Evolutionary conservation across 2,797 vertebrate species (phyloP), one percentile per base, ranked within the genome.

Genomic region (Sebastes alutus): DNA sequence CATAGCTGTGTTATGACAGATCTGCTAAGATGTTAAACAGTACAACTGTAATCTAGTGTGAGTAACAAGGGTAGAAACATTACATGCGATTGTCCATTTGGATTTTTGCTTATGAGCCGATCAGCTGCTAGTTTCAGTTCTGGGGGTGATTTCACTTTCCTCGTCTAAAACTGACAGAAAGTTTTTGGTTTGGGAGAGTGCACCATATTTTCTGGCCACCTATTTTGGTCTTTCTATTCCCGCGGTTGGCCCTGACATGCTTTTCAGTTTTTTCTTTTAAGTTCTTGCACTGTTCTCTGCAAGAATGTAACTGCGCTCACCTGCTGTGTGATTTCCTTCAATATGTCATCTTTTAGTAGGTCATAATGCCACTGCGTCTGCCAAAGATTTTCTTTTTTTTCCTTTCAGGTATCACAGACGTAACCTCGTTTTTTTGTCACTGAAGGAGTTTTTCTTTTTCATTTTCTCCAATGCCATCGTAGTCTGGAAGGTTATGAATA

Each of bases 311-410:
- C 62, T 1, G 7, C 3, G 2, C 42, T 69, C 77, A 83, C 83
- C 84, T 88, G 63, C 77, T 83, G 83, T 59, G 77, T 55, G n/a
- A 72, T 75, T 87, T 82, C 75, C 63, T 75, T 72, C 49, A 42
- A 70, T 68, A 78, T 80, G 79, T 72, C 62, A 72, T 67, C 10
- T 85, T 85, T 86, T 78, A 75, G 33, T 77, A 56, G 54, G 62
- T 80, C 77, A 78, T 59, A 65, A 80, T 64, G 76, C 64, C 69
- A 76, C 74, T 59, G 64, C n/a, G 12, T 66, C 66, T 77, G 62
- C 29, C 29, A 67, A 29, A 56, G 29, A 55, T 22, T 14, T 72
- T 42, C 38, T 42, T 42, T 42, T 42, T 35, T 66, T 66, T 35
- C 4, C 4, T 5, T 49, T 46, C 5, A 30, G 58, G 6, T 23